Percentiles rank a stretch among this genome's conserved stretches.
Evolutionary conservation across 2,888 invertebrate genomes (phyloP).

Genomic region (Oxytorus armatus): DNA sequence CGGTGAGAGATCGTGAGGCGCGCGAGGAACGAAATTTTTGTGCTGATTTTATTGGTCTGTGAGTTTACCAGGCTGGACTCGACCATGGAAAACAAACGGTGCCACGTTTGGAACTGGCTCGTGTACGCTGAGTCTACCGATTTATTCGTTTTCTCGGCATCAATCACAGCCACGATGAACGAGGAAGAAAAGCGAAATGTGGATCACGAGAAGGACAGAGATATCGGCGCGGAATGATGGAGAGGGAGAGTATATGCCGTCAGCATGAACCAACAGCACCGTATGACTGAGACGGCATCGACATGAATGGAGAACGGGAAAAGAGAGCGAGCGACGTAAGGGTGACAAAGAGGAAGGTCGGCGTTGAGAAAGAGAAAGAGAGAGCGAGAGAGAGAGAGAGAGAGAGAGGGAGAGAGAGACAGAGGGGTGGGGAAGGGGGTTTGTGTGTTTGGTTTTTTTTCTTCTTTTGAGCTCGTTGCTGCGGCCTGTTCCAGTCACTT

Average conservation of each 20-base stretch:
- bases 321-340: conserved; percentile 36
- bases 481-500: conserved; percentile 46
- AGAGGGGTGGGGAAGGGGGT: conserved; percentile 37
- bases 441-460: conserved; percentile 56
- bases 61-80: conserved; percentile 47
- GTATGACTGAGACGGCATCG: conserved; percentile 40
- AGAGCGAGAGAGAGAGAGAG: conserved; percentile 42
- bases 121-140: conserved; percentile 33
- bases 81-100: conserved; percentile 36
- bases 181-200: conserved; percentile 5
- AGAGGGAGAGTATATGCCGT: not conserved
- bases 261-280: conserved; percentile 40
- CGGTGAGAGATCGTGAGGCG: not conserved
- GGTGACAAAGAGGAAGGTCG: conserved; percentile 34
- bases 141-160: conserved; percentile 48
- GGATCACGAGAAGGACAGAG: not conserved
- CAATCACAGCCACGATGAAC: conserved; percentile 37
- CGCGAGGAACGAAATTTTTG: conserved; percentile 21
- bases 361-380: conserved; percentile 9
- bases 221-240: not conserved
- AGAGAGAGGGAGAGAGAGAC: conserved; percentile 35
- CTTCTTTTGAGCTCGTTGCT: conserved; percentile 55
- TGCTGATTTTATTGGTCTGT: conserved; percentile 38
- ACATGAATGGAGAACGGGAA: conserved; percentile 48
- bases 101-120: conserved; percentile 52